Conservation (phyloP, 2,113 vertebrate species). For the Nesospiza acunhae region DNA sequence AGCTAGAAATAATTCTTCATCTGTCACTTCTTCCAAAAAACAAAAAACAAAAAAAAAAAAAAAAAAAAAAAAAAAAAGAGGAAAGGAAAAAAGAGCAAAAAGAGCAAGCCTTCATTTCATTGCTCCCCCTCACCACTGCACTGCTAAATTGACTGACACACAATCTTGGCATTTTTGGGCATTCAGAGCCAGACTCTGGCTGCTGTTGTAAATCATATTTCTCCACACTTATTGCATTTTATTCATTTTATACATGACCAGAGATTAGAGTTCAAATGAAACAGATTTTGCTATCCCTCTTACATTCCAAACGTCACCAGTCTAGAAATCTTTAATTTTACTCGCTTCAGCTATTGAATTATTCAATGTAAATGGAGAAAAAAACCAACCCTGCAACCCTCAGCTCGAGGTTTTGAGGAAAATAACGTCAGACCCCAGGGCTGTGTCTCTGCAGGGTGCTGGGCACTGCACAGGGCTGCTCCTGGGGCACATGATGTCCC, state of each 20-base stretch:
- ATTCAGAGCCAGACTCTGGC: slow-evolving; percentile 24
- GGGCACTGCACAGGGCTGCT: neutral
- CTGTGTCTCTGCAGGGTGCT: neutral
- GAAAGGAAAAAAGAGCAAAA: neutral
- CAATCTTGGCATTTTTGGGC: slow-evolving; percentile 25
- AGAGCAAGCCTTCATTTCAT: neutral
- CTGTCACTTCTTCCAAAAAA: neutral
- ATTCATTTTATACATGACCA: slow-evolving; percentile 62
- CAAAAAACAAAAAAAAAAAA: neutral
- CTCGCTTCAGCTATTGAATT: slow-evolving; percentile 18
- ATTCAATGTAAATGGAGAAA: slow-evolving; percentile 11
- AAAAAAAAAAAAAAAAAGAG: neutral
- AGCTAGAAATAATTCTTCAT: slow-evolving; percentile 26
- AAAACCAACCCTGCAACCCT: neutral
- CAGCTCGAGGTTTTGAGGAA: neutral
- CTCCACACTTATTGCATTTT: slow-evolving; percentile 55
- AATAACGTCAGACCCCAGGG: accelerated
- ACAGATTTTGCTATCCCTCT: slow-evolving; percentile 51
- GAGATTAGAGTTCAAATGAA: slow-evolving; percentile 70
- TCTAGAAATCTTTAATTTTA: slow-evolving; percentile 55
- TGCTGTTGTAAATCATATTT: slow-evolving; percentile 61
- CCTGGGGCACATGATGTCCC: neutral
- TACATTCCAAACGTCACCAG: neutral
- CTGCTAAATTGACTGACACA: slow-evolving; percentile 42
- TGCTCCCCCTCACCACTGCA: neutral